Evolutionary conservation across 2,888 invertebrate species (phyloP).

Genomic region (Drosophila testacea): DNA sequence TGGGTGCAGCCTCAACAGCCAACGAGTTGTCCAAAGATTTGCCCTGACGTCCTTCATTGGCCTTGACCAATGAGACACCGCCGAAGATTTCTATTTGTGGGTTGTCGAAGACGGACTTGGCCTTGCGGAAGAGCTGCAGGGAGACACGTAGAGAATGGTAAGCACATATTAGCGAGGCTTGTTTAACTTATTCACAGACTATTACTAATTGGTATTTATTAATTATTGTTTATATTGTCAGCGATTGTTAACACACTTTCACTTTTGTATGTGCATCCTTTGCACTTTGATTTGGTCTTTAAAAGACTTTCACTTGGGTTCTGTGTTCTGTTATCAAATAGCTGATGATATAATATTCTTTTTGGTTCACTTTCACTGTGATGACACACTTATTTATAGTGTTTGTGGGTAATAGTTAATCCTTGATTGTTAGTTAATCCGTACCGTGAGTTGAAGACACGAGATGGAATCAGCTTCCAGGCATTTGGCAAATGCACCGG

Average conservation of each 20-base stretch:
- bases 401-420: conserved; percentile 57
- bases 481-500: conserved; percentile 86
- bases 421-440: conserved; percentile 73
- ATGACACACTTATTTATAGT: conserved; percentile 27
- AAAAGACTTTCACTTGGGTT: conserved; percentile 58
- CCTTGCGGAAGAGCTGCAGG: conserved; percentile 86
- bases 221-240: conserved; percentile 40
- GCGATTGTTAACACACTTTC: conserved; percentile 57
- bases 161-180: conserved; percentile 49
- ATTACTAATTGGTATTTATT: conserved; percentile 23
- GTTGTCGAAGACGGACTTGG: conserved; percentile 87
- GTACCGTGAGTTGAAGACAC: conserved; percentile 87
- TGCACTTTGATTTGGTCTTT: conserved; percentile 34
- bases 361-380: conserved; percentile 67
- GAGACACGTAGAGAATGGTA: conserved; percentile 29
- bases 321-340: conserved; percentile 35
- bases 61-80: conserved; percentile 86
- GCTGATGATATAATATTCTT: conserved; percentile 36
- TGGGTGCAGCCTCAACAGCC: conserved; percentile 86
- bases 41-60: conserved; percentile 84
- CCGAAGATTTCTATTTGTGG: conserved; percentile 87
- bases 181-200: conserved; percentile 36
- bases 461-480: conserved; percentile 88
- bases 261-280: conserved; percentile 52
- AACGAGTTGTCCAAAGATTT: conserved; percentile 85